These are phyloP conservation scores for Hydrolagus colliei DNA, from an alignment of 2,797 vertebrate genomes.

Conservation along the genomic window DNA sequence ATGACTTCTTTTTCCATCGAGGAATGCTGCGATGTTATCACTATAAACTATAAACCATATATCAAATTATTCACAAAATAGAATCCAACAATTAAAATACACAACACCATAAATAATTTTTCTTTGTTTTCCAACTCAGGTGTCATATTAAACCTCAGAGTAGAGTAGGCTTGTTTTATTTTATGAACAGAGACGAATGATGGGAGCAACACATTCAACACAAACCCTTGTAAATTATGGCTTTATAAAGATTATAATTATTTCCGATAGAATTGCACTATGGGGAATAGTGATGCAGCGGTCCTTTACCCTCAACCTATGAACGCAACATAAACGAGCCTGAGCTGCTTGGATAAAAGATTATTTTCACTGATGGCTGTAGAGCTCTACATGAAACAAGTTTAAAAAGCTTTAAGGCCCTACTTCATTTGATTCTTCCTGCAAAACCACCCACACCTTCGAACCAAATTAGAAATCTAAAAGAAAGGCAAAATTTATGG, in stretches of 20 bases:
- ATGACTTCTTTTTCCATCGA: slow-evolving; percentile 25
- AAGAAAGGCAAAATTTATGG: neutral
- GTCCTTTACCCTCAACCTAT: neutral
- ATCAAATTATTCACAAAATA: slow-evolving; percentile 20
- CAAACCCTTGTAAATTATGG: neutral
- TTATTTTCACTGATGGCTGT: too few relatives aligned
- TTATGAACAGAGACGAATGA: neutral
- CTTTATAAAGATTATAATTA: neutral
- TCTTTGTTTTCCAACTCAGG: neutral
- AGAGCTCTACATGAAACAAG: neutral
- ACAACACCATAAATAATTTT: neutral
- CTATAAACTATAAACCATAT: slow-evolving; percentile 10
- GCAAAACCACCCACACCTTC: neutral
- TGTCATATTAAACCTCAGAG: neutral
- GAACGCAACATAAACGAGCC: neutral
- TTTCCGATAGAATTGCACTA: neutral
- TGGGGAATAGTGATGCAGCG: neutral
- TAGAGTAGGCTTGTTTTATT: neutral
- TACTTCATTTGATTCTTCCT: too few relatives aligned
- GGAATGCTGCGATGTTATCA: slow-evolving; percentile 17
- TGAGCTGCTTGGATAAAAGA: too few relatives aligned
- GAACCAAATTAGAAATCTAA: neutral
- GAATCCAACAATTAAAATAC: slow-evolving; percentile 1
- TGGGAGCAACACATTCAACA: neutral
- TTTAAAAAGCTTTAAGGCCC: neutral